These are phyloP conservation scores for Motacilla alba DNA, from an alignment of 2,113 vertebrate genomes.

Conservation along the genomic window DNA sequence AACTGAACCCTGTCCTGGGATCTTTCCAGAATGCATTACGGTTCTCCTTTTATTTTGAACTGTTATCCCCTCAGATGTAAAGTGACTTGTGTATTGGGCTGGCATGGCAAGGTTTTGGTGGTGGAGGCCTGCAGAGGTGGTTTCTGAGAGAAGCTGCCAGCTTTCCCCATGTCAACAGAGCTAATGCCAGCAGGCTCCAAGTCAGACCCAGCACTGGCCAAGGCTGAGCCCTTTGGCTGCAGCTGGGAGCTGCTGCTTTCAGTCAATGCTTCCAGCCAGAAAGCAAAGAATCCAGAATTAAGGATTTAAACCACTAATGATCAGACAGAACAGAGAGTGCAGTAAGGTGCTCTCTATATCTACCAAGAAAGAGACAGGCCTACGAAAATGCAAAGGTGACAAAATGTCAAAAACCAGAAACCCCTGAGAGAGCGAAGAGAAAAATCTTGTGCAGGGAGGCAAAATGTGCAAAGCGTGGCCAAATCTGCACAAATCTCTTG, in stretches of 20 bases:
- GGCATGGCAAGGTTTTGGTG: not conserved
- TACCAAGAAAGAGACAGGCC: not conserved
- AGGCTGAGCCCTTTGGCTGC: not conserved
- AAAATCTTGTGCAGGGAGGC: not conserved
- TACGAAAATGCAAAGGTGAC: not conserved
- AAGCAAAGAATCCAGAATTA: not conserved
- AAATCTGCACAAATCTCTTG: not conserved
- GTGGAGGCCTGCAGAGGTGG: not conserved
- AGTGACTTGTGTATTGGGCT: not conserved
- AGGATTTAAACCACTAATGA: not conserved
- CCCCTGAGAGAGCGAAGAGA: not conserved
- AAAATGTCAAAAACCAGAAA: not conserved
- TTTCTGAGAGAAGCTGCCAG: not conserved
- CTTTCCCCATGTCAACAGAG: accelerated
- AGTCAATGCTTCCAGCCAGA: not conserved
- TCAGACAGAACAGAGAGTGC: not conserved
- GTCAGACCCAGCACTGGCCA: not conserved
- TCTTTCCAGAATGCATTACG: not conserved
- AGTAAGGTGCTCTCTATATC: accelerated
- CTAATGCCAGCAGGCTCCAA: accelerated
- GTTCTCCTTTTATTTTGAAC: not conserved
- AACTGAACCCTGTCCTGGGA: not conserved
- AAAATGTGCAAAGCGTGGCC: not conserved
- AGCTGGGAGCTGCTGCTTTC: not conserved
- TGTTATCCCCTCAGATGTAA: not conserved